phyloP scores from a whole-genome alignment of 2,113 vertebrate species.

The Gracilinanus agilis region DNA sequence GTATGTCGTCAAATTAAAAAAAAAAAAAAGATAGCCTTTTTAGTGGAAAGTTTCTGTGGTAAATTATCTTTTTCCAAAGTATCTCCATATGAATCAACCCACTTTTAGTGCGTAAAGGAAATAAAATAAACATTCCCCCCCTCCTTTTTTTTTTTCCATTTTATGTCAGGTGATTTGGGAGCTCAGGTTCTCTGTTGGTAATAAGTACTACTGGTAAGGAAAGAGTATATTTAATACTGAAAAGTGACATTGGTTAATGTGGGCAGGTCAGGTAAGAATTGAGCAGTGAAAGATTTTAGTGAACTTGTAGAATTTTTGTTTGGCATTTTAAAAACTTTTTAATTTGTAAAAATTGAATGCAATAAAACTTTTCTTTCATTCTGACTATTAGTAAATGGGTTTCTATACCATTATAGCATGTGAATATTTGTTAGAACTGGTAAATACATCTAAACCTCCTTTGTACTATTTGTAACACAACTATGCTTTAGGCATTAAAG shows the following conservation, averaged over 20 bases:
- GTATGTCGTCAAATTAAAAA: constrained; percentile 20
- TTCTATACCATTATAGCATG: background rate
- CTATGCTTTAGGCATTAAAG: constrained; percentile 7
- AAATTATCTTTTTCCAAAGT: background rate
- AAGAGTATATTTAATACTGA: constrained; percentile 9
- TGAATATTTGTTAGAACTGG: constrained; percentile 10
- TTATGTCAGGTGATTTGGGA: constrained; percentile 34
- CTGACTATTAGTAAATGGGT: background rate
- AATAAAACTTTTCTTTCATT: constrained; percentile 42
- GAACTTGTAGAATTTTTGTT: background rate
- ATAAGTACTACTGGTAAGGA: background rate
- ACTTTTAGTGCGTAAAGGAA: constrained; percentile 1
- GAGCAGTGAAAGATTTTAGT: background rate
- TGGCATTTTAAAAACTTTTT: background rate
- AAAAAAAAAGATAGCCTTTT: background rate
- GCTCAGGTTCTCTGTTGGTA: background rate
- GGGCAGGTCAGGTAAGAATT: constrained; percentile 20
- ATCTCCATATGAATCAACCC: constrained; percentile 21
- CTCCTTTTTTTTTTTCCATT: constrained; percentile 9
- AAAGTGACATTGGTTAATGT: background rate
- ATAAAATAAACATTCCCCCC: background rate
- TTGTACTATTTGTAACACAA: constrained; percentile 20
- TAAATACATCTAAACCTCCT: background rate
- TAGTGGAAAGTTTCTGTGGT: background rate
- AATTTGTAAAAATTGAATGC: constrained; percentile 1